Percentiles rank a stretch among this genome's conserved stretches.
These are phyloP conservation scores for Drosophila subquinaria DNA, from an alignment of 2,888 invertebrate species.

Conservation along the genomic window DNA sequence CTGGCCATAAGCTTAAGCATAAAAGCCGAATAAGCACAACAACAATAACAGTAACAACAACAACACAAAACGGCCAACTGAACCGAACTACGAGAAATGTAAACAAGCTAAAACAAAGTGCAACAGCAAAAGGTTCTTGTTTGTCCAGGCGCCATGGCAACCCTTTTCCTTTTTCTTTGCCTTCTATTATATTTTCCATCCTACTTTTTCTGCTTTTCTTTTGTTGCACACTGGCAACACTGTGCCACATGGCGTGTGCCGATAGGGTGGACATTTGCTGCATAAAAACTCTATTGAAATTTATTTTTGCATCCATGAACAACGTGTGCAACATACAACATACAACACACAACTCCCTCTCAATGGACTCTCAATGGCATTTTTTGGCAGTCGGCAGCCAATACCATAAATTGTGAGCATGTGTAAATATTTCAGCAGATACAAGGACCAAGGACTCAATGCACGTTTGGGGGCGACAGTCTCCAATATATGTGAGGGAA, in stretches of 20 bases:
- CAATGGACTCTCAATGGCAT: slow-evolving; percentile 11
- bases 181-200: background rate
- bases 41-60: too few relatives aligned
- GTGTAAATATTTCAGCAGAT: slow-evolving; percentile 50
- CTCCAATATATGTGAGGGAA: background rate
- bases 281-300: slow-evolving; percentile 59
- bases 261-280: slow-evolving; percentile 43
- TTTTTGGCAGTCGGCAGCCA: slow-evolving; percentile 43
- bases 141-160: slow-evolving; percentile 65
- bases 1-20: slow-evolving; percentile 58
- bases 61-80: slow-evolving; percentile 40
- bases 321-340: background rate
- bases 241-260: slow-evolving; percentile 7
- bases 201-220: background rate
- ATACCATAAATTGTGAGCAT: slow-evolving; percentile 58
- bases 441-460: background rate
- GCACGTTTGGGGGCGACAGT: background rate
- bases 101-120: slow-evolving; percentile 61
- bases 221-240: slow-evolving; percentile 27
- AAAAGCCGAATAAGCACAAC: slow-evolving; percentile 60
- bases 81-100: slow-evolving; percentile 47
- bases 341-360: background rate
- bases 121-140: slow-evolving; percentile 38
- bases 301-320: slow-evolving; percentile 38
- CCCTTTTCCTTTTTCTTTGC: slow-evolving; percentile 23